Base-by-base conservation (phyloP, 2,888 invertebrate species). In the Lasioglossum pauxillum region DNA sequence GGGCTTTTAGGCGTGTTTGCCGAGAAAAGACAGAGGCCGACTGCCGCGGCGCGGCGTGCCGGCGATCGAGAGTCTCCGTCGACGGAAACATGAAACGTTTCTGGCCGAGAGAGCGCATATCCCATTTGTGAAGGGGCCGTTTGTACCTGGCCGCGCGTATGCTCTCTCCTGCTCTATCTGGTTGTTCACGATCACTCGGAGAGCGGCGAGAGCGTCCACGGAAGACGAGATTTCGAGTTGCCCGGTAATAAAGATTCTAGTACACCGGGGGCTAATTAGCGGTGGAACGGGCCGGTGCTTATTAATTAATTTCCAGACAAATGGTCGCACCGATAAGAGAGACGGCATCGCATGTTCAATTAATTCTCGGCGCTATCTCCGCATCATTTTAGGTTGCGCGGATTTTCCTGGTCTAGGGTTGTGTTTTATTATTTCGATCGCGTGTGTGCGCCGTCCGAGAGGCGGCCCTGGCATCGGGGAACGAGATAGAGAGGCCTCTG, bases 1-100 rank as follows among this genome's bases (percentile, higher is more conserved):
- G 93, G 92, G 89, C 94, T 95, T 95, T 94, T 93, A 94, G 93
- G 89, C 84, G 85, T 92, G 90, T 93, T 93, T 93, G 93, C 78
- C 88, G 85, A 90, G 89, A 87, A 82, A 86, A 84, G 90, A 90
- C 90, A 87, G 90, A 88, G 91, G 85, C 90, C 90, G 89, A 81
- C 86, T 86, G 90, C 85, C 82, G 88, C 89, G 84, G 80, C 82
- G 88, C 89, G 84, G 80, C 82, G 81, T 53, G 53, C 38, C 85
- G 82, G 72, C 60, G 78, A 72, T 53, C 80, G 57, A 75, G 64
- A 82, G 81, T 71, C 84, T 46, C 78, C 83, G 75, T 75, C 27
- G 85, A 84, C 83, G 87, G 92, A 88, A 92, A 92, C 90, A 90
- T 89, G 88, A 91, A 91, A 90, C 92, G 92, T 82, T 83, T 86